A percentile compares a stretch with the other conserved stretches of the same genome.
These are phyloP conservation scores for Drosophila pallidifrons DNA, from an alignment of 1,140 invertebrate species.

Conservation along the genomic window DNA sequence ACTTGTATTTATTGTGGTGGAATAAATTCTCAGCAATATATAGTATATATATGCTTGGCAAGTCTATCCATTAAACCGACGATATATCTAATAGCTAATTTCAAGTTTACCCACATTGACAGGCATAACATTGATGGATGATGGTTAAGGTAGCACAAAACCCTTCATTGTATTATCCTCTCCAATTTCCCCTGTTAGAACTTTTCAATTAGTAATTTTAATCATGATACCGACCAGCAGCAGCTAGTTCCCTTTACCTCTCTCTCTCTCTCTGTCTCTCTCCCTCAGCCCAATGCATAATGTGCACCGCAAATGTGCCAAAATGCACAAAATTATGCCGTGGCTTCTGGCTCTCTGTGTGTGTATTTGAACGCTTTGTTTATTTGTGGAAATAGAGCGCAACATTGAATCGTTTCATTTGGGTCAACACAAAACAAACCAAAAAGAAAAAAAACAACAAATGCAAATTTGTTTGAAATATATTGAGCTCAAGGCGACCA, in stretches of 20 bases:
- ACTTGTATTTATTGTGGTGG: background rate
- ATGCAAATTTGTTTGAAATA: slow-evolving; percentile 19
- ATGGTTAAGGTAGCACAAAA: slow-evolving; percentile 9
- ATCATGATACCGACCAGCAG: slow-evolving; percentile 33
- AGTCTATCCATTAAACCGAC: background rate
- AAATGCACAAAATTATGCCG: slow-evolving; percentile 45
- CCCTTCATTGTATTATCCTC: background rate
- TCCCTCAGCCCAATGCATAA: slow-evolving; percentile 5
- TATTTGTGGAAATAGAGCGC: slow-evolving; percentile 67
- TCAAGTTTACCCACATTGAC: slow-evolving; percentile 7
- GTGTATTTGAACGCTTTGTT: slow-evolving; percentile 32
- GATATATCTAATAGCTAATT: background rate
- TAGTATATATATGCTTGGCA: background rate
- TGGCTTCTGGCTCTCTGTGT: slow-evolving; percentile 23
- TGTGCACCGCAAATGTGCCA: slow-evolving; percentile 29
- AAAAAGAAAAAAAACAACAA: slow-evolving; percentile 26
- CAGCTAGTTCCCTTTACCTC: background rate
- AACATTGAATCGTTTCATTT: slow-evolving; percentile 50
- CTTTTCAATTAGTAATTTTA: slow-evolving; percentile 72
- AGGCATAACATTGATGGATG: slow-evolving; percentile 36
- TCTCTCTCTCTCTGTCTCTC: background rate
- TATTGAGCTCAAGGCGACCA: slow-evolving; percentile 8
- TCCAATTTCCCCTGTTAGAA: slow-evolving; percentile 2
- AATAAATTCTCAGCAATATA: slow-evolving; percentile 10
- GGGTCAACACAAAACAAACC: slow-evolving; percentile 39